These are phyloP conservation scores for Tyto alba DNA, from an alignment of 2,113 vertebrate genomes.

Conservation along the genomic window DNA sequence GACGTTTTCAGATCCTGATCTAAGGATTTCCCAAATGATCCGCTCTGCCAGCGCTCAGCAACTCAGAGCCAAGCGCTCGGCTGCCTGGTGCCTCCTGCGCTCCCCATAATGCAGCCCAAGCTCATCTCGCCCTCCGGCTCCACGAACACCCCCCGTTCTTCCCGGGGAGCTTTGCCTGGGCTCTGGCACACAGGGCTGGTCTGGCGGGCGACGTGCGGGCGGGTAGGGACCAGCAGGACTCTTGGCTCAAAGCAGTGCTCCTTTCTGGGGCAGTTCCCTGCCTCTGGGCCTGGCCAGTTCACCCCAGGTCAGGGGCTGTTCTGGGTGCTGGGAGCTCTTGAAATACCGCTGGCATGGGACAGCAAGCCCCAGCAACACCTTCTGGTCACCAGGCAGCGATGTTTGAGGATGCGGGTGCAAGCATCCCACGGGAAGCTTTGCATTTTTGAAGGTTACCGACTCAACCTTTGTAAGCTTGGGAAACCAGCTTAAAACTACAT, in stretches of 20 bases:
- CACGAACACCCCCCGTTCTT: rapidly evolving
- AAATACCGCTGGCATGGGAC: not conserved
- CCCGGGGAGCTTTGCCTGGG: not conserved
- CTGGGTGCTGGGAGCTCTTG: not conserved
- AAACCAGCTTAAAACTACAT: not conserved
- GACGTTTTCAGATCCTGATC: not conserved
- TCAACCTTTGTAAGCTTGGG: not conserved
- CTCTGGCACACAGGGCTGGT: rapidly evolving
- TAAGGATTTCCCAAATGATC: rapidly evolving
- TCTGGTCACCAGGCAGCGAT: not conserved
- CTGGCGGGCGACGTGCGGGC: too few relatives aligned
- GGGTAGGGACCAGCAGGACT: not conserved
- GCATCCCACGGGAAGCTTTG: not conserved
- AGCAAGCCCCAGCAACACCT: not conserved
- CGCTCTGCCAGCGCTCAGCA: rapidly evolving
- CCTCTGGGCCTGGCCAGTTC: not conserved
- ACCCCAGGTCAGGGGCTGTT: not conserved
- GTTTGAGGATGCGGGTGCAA: not conserved
- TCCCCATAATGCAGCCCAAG: not conserved
- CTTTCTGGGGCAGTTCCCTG: not conserved
- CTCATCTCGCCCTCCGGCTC: rapidly evolving
- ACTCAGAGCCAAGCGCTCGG: not conserved
- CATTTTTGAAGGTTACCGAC: not conserved
- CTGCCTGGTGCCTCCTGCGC: not conserved
- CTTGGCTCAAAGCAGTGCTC: not conserved